Conservation (phyloP, 2,113 vertebrate genomes). For the Bubo scandiacus region DNA sequence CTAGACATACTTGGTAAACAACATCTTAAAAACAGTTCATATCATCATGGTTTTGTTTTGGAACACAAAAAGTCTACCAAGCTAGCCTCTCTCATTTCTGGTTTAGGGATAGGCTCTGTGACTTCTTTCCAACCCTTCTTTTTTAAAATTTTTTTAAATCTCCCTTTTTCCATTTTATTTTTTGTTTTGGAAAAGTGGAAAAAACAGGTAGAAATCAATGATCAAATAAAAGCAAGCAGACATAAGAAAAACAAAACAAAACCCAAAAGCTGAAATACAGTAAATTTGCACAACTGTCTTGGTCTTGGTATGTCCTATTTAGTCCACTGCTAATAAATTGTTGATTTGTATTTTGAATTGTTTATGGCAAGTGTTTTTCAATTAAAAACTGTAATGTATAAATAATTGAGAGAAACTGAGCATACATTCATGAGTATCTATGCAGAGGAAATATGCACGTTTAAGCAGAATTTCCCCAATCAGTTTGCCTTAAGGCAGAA, state of each 20-base stretch:
- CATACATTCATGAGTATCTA: constrained; percentile 1
- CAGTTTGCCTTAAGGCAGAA: constrained; percentile 40
- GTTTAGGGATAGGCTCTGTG: neutral
- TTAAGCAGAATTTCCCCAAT: constrained; percentile 33
- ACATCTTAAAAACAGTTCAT: neutral
- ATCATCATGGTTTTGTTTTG: neutral
- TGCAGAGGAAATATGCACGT: constrained; percentile 3
- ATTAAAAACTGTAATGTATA: constrained; percentile 22
- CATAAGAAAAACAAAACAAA: neutral
- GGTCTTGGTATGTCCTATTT: neutral
- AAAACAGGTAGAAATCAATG: neutral
- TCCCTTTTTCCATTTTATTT: neutral
- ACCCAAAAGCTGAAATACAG: neutral
- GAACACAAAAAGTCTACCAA: neutral
- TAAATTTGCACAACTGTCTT: constrained; percentile 18
- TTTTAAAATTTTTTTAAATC: neutral
- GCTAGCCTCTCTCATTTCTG: neutral
- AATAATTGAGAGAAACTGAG: constrained; percentile 1
- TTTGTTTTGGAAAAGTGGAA: neutral
- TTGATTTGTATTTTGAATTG: neutral
- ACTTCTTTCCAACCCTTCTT: neutral
- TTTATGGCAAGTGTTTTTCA: constrained; percentile 25
- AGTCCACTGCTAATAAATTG: neutral
- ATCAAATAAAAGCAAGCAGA: constrained; percentile 23
- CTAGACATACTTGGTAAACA: neutral